Evolutionary conservation across 2,888 invertebrate genomes (phyloP), one percentile per base, ranked within the genome.

Genomic region (Torymus aiolomorphi): DNA sequence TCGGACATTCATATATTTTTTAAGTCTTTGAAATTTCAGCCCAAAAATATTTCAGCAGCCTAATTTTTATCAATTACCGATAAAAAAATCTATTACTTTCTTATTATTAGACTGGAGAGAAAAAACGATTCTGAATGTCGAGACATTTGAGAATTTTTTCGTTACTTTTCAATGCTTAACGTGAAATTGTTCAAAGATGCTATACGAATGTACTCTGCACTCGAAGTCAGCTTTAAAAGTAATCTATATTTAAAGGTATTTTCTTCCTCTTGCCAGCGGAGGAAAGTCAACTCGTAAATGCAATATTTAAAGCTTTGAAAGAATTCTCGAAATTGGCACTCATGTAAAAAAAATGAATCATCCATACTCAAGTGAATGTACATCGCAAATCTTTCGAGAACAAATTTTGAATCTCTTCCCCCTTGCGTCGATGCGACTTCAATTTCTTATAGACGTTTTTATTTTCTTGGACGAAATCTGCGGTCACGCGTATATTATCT

Each of bases 51-150:
- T 70, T 69, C 42, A 59, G 13, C 65, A 24, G 18, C 61, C 57
- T 71, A 67, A 51, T 78, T 56, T 62, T 49, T 78, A 76, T 24
- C 18, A 76, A 16, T 56, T 70, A 65, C 67, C 20, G 18, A 66
- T 76, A 72, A 78, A 81, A 72, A 81, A 75, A 76, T 24, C 20
- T 67, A 76, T 78, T 74, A 75, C 78, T 81, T 78, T 78, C 67
- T 75, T 75, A 65, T 5, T 5, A 31, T 3, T 49, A 20, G 52
- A 74, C 77, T 11, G 70, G 77, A 42, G 42, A 42, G 42, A 70
- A 72, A 67, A 73, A 74, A 77, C 62, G 62, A 77, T 65, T 52
- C 54, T 73, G 56, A 63, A 70, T 77, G 31, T 73, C 62, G 59
- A 52, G n/a, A 69, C 51, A 63, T 57, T 76, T 54, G 51, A 49